Base-by-base conservation (phyloP, 1,140 invertebrate species). In the Sweltsa coloradensis region DNA sequence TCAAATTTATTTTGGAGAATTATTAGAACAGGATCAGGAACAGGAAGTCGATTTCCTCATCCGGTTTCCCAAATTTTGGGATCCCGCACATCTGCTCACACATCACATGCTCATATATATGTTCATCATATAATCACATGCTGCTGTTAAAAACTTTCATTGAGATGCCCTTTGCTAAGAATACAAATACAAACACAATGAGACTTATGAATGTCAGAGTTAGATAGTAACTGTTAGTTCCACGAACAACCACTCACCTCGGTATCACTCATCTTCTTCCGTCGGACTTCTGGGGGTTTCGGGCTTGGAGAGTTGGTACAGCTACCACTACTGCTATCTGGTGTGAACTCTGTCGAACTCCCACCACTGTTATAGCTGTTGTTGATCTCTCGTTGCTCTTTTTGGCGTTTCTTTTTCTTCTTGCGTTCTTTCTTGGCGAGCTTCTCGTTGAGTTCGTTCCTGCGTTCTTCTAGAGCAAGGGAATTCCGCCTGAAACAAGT, bases 391-490 rank as follows among this genome's bases (percentile, higher is more conserved):
- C 63, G 64, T 51, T 73, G 65, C 41, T 76, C 67, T 58, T 79
- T 80, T 65, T 77, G 78, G 51, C 70, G 61, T 55, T 81, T 82
- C 63, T 83, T 84, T 55, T 82, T 79, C 60, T 76, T 77, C 62
- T 81, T 81, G 16, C 74, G 65, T 53, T 85, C 78, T 57, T 78
- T 78, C 53, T 78, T 79, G 14, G 76, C 80, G 49, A 84, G 56
- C 62, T 85, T 85, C 54, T 84, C 81, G 56, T 77, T 80, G 40
- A 84, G 66, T 26, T 73, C 71, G 67, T 76, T 81, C 21, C 83
- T 69, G 31, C 76, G 73, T 62, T 81, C 75, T 57, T 82, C 78
- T 51, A 85, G 65, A 45, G 76, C 71, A 45, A 78, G 71, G 5
- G 78, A 79, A 58, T 76, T 71, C 49, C 73, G 68, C 62, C 76